phyloP scores from a whole-genome alignment of 2,888 invertebrate species.

The Volucella bombylans region DNA sequence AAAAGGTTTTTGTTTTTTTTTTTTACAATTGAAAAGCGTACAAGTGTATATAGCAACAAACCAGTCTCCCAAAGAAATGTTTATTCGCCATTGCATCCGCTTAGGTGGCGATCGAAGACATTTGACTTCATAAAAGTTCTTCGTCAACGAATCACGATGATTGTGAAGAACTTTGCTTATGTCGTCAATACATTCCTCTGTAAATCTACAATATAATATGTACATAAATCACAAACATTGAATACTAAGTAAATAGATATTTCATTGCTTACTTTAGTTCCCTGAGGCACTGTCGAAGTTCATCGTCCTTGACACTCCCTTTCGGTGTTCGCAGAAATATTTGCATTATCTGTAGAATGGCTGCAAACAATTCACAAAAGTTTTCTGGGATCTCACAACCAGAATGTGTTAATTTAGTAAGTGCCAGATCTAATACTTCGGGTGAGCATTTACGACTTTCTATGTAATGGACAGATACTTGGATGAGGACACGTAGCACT shows the following conservation, averaged over 20 bases:
- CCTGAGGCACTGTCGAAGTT: slow-evolving; percentile 83
- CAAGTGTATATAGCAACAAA: slow-evolving; percentile 75
- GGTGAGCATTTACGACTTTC: slow-evolving; percentile 81
- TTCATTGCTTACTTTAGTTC: slow-evolving; percentile 81
- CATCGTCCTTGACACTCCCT: slow-evolving; percentile 82
- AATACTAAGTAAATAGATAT: neutral
- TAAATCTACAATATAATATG: slow-evolving; percentile 78
- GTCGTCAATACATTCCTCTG: slow-evolving; percentile 83
- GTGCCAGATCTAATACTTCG: slow-evolving; percentile 81
- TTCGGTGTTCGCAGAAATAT: slow-evolving; percentile 82
- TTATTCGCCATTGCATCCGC: slow-evolving; percentile 83
- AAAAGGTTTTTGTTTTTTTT: slow-evolving; percentile 4
- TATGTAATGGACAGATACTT: slow-evolving; percentile 82
- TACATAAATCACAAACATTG: neutral
- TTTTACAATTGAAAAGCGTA: neutral
- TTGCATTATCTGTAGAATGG: slow-evolving; percentile 83
- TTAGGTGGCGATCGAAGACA: slow-evolving; percentile 81
- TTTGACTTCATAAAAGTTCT: slow-evolving; percentile 81
- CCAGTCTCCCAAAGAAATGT: slow-evolving; percentile 84
- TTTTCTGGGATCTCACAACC: slow-evolving; percentile 82
- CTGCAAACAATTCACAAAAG: slow-evolving; percentile 84
- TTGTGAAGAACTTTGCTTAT: slow-evolving; percentile 83
- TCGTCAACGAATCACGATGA: slow-evolving; percentile 81
- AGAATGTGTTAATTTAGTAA: slow-evolving; percentile 81
- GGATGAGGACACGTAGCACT: slow-evolving; percentile 81